These are phyloP conservation scores for Rhyacichthys aspro DNA, from an alignment of 2,797 vertebrate species.

Conservation along the genomic window DNA sequence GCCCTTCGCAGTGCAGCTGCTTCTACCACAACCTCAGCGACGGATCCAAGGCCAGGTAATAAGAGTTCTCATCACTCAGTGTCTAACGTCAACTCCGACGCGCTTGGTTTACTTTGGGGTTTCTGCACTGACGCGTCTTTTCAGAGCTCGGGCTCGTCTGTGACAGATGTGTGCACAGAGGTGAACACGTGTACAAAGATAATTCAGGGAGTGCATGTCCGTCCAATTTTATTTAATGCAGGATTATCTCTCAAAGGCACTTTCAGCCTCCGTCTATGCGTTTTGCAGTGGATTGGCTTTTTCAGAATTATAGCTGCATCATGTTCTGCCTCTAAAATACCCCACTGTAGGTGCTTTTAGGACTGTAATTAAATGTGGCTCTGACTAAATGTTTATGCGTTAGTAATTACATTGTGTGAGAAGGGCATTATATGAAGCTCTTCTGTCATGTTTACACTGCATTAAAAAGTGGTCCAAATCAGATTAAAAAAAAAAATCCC, in stretches of 20 bases:
- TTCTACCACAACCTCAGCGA: constrained; percentile 89
- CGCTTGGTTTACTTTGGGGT: constrained; percentile 2
- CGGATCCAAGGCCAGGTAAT: constrained; percentile 92
- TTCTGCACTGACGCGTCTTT: constrained; percentile 24
- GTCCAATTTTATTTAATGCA: constrained; percentile 76
- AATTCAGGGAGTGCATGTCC: constrained; percentile 66
- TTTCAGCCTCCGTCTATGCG: constrained; percentile 72
- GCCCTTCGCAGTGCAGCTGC: constrained; percentile 95
- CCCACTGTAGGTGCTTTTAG: not conserved
- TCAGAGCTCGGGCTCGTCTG: not conserved
- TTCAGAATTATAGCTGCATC: constrained; percentile 10
- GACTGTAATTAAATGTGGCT: not conserved
- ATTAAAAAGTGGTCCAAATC: no score
- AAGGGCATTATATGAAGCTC: no score
- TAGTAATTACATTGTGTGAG: no score
- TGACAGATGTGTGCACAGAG: constrained; percentile 24
- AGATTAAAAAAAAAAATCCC: no score
- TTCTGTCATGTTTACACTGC: no score
- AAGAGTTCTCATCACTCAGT: not conserved
- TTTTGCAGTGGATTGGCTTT: constrained; percentile 42
- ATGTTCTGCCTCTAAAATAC: not conserved
- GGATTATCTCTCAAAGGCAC: constrained; percentile 84
- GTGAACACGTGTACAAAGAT: constrained; percentile 63
- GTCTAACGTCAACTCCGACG: not conserved
- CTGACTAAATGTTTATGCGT: not conserved